A percentile compares a stretch with the other conserved stretches of the same genome.
phyloP scores from a whole-genome alignment of 2,113 vertebrate genomes.

The Capricornis sumatraensis region DNA sequence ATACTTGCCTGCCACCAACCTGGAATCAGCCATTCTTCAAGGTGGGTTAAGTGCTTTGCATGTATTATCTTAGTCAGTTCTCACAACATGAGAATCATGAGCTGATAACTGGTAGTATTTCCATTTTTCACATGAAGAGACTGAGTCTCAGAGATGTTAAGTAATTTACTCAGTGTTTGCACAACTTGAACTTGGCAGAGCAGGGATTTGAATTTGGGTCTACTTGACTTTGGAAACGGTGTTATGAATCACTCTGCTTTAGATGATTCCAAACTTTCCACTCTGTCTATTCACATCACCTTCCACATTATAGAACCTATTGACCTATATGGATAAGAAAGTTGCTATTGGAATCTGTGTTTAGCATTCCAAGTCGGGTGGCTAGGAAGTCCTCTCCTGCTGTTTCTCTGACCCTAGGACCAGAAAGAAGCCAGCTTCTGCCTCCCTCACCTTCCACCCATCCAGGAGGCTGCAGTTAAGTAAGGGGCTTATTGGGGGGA shows the following conservation, averaged over 20 bases:
- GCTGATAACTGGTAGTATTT: background rate
- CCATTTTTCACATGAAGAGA: background rate
- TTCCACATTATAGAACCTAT: background rate
- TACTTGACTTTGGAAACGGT: background rate
- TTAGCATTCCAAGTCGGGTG: background rate
- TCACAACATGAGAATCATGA: background rate
- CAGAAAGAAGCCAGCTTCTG: background rate
- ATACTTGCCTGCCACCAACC: background rate
- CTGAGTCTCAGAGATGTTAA: background rate
- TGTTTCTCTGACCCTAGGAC: background rate
- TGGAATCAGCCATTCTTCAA: background rate
- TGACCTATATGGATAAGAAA: background rate
- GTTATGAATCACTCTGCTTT: background rate
- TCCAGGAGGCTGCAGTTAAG: background rate
- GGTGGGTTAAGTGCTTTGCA: background rate
- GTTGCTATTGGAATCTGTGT: background rate
- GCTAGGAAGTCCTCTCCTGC: background rate
- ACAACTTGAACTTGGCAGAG: background rate
- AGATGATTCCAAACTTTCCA: background rate
- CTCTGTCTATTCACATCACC: background rate
- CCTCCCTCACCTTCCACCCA: background rate
- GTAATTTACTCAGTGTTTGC: background rate
- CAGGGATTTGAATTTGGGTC: background rate
- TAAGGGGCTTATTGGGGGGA: background rate
- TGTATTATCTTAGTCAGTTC: background rate